These are phyloP conservation scores for Oncorhynchus masou DNA, from an alignment of 2,113 vertebrate species.

Conservation along the genomic window DNA sequence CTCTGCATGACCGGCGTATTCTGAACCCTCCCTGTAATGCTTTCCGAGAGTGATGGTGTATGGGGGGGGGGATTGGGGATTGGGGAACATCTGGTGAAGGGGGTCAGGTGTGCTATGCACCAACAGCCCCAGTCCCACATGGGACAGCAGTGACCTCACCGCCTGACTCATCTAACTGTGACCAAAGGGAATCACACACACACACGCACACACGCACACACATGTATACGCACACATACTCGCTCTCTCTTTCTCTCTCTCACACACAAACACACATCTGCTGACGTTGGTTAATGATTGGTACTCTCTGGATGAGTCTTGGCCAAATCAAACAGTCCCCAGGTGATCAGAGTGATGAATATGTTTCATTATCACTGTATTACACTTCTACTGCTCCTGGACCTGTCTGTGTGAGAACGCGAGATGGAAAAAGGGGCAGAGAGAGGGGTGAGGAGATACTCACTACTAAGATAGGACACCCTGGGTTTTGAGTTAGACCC, in stretches of 20 bases:
- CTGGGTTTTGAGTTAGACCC: not conserved
- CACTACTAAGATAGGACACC: too few species aligned
- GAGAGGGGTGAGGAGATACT: not conserved
- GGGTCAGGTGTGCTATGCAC: not conserved
- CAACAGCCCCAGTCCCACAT: not conserved
- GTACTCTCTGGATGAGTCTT: too few species aligned
- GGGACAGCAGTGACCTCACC: slow-evolving; percentile 26
- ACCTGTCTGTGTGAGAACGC: not conserved
- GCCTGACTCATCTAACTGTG: slow-evolving; percentile 13
- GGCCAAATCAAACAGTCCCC: not conserved
- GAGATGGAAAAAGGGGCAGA: not conserved
- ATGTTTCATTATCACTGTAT: not conserved
- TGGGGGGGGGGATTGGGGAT: not conserved
- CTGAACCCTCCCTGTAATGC: not conserved
- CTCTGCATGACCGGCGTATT: not conserved
- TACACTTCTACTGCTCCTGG: not conserved
- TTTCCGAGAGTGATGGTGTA: not conserved
- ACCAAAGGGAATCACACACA: not conserved
- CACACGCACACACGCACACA: not conserved
- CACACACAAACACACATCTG: not conserved
- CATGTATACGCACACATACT: not conserved
- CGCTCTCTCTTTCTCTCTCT: not conserved
- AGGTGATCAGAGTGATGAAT: slow-evolving; percentile 7
- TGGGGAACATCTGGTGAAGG: slow-evolving; percentile 27
- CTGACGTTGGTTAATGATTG: too few species aligned